Conservation (phyloP, 2,797 vertebrate genomes). For the Sebastes matsubarae region DNA sequence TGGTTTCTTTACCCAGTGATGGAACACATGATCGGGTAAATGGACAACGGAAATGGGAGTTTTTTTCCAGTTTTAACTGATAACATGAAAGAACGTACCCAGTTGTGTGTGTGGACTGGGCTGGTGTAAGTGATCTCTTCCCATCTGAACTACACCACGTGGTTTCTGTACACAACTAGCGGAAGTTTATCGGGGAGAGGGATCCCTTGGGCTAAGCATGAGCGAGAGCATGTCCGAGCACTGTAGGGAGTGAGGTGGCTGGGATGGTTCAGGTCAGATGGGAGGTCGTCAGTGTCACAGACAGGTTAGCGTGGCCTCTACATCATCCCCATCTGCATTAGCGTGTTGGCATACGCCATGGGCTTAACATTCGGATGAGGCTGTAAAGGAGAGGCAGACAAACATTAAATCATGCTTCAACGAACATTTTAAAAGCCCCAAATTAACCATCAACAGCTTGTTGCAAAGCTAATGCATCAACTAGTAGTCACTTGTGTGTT, state of each 20-base stretch:
- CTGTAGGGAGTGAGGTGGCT: constrained; percentile 68
- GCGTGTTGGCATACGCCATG: constrained; percentile 94
- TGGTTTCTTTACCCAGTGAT: constrained; percentile 41
- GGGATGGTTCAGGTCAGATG: constrained; percentile 66
- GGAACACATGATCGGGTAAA: constrained; percentile 39
- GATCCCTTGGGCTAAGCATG: constrained; percentile 58
- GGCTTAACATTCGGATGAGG: constrained; percentile 97
- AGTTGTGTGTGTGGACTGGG: constrained; percentile 22
- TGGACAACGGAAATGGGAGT: constrained; percentile 12
- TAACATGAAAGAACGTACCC: constrained; percentile 45
- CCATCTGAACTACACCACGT: constrained; percentile 55
- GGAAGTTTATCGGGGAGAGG: constrained; percentile 37
- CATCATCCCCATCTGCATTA: constrained; percentile 97
- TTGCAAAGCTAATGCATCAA: neutral
- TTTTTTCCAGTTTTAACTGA: constrained; percentile 64
- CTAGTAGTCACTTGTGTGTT: neutral
- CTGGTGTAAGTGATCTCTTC: constrained; percentile 60
- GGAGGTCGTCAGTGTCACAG: constrained; percentile 60
- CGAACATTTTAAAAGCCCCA: neutral
- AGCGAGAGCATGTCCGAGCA: constrained; percentile 50
- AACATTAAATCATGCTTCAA: neutral
- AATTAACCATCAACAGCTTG: neutral
- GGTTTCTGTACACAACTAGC: constrained; percentile 57
- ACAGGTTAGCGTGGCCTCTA: constrained; percentile 67
- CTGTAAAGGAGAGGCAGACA: constrained; percentile 67